Evolutionary conservation across 2,888 invertebrate genomes (phyloP).

Genomic region (Drosophila borealis): DNA sequence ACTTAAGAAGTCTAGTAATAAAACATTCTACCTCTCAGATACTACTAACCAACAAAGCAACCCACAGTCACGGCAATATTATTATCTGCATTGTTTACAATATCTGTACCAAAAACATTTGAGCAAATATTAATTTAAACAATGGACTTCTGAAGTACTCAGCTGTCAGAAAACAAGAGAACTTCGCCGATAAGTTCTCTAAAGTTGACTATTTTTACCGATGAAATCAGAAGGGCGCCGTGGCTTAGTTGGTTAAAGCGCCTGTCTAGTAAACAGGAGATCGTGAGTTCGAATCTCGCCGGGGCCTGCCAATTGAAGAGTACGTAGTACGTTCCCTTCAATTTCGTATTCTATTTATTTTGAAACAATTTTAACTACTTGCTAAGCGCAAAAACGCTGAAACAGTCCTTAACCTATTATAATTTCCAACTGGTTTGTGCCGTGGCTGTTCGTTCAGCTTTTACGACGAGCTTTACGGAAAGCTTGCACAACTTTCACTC

Average conservation of each 20-base stretch:
- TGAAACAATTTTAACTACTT: conserved; percentile 5
- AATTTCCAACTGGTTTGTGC: conserved; percentile 42
- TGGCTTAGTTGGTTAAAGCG: conserved; percentile 85
- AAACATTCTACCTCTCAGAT: background rate
- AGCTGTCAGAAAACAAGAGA: conserved; percentile 6
- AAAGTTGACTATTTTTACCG: conserved; percentile 27
- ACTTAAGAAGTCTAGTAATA: too few species aligned
- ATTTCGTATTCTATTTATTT: background rate
- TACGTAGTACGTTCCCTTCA: background rate
- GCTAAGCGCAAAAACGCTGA: conserved; percentile 26
- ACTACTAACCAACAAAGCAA: background rate
- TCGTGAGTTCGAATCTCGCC: conserved; percentile 84
- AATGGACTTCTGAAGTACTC: conserved; percentile 33
- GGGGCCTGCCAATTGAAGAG: conserved; percentile 68
- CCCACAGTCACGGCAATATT: background rate
- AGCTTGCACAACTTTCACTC: conserved; percentile 20
- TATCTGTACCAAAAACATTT: conserved; percentile 32
- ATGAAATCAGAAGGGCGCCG: conserved; percentile 71
- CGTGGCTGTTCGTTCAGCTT: conserved; percentile 29
- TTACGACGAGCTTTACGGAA: background rate
- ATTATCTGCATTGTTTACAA: conserved; percentile 17
- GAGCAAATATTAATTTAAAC: conserved; percentile 56
- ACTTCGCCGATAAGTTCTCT: background rate
- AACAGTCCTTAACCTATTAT: conserved; percentile 17
- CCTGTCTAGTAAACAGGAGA: conserved; percentile 85